Evolutionary conservation across 2,113 vertebrate species (phyloP), one percentile per base, ranked within the genome.

Genomic region (Herpailurus yagouaroundi): DNA sequence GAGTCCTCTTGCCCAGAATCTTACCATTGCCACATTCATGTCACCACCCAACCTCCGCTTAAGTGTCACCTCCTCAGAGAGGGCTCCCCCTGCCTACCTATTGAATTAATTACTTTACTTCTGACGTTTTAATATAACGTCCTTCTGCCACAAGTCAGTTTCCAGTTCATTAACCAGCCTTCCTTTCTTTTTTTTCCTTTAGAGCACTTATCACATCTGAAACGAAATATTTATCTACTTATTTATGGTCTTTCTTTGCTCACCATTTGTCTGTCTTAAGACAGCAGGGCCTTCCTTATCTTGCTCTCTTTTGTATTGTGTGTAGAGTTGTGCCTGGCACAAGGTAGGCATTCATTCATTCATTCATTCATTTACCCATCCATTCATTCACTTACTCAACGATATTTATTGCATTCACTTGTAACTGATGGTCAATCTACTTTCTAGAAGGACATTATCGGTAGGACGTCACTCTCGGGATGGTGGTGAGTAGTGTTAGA

Each of bases 121-220:
- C 41, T 15, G 74, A 48, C 27, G 4, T 18, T 77, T 48, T 18
- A 3, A 52, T 0, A 4, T 0, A 31, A 11, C 36, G 12, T 3
- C 14, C 0, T 81, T 41, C 21, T 9, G 2, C 21, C 15, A 33
- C 66, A 45, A 50, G 19, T n/a, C 45, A 10, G n/a, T 66, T 55
- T 88, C 79, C 36, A 36, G 14, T 33, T 21, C 29, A 29, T 38
- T 15, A 69, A 31, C 23, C 29, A 33, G 38, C 5, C 45, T 80
- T 25, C 10, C 48, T 91, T 5, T 23, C 9, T 36, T 29, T 77
- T 41, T 60, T 41, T 63, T 69, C 29, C 33, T 38, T 91, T 52
- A 36, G 31, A 73, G 25, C 12, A 16, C 21, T 52, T 23, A 38
- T 15, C n/a, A 21, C 31, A 13, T 31, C 3, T 23, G 23, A 85